Conservation (phyloP, 2,113 vertebrate species). For the Mesembrinibis cayennensis region DNA sequence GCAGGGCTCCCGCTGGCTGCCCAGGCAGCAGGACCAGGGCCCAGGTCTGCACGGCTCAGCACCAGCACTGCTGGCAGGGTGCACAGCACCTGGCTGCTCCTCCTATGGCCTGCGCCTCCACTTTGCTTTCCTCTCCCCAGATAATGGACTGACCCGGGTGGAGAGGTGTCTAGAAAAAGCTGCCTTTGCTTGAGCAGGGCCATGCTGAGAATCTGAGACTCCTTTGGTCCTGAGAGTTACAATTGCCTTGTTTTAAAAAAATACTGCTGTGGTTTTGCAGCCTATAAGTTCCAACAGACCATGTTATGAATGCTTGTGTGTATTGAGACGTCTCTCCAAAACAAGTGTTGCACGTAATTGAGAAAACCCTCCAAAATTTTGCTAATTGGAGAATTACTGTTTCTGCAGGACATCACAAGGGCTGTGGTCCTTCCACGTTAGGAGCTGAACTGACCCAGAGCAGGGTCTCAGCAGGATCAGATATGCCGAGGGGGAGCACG, state of each 20-base stretch:
- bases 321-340: background rate
- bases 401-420: too few relatives aligned
- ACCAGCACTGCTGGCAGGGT: background rate
- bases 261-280: background rate
- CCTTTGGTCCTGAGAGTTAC: background rate
- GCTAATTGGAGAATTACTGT: too few relatives aligned
- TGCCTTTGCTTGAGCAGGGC: background rate
- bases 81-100: background rate
- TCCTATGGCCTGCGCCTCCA: fast-evolving
- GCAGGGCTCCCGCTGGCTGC: background rate
- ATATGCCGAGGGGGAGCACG: fast-evolving
- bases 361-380: too few relatives aligned
- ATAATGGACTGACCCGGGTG: background rate
- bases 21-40: background rate
- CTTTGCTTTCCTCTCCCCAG: background rate
- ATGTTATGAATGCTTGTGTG: fast-evolving
- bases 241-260: background rate
- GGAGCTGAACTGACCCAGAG: background rate
- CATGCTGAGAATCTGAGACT: background rate
- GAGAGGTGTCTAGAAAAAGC: background rate
- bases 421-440: background rate
- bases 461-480: background rate
- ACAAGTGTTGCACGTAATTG: too few relatives aligned
- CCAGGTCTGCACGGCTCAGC: background rate
- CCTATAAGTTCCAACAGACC: background rate